Base-by-base conservation (phyloP, 2,888 invertebrate species). In the Trissolcus brochymenae region DNA sequence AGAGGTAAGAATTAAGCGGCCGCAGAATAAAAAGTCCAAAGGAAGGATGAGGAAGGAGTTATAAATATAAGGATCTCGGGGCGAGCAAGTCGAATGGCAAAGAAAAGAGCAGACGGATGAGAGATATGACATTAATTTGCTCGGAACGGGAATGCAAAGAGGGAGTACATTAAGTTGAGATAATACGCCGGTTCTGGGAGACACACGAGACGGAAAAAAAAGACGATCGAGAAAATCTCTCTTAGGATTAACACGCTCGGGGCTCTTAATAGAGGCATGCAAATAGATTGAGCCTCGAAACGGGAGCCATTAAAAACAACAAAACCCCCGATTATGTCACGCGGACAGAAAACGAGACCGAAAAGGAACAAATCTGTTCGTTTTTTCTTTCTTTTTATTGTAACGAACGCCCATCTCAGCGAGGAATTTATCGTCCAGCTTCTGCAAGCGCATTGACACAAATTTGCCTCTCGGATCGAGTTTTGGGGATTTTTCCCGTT, bases 71-170 rank as follows among this genome's bases (percentile, higher is more conserved):
- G 67, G 73, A 79, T 68, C 70, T 66, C 57, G 35, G 56, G 55
- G 60, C 70, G 50, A 65, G 70, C 66, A 62, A 70, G 65, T 65
- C 70, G 70, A 76, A 70, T 76, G 74, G 67, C 54, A 61, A 50
- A 70, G 76, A 70, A 76, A 76, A 70, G 65, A 57, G 50, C 71
- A 66, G 66, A 76, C 76, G 71, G 71, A 76, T 62, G 71, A 76
- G 62, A 70, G 71, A 66, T 76, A 71, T 66, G 76, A 76, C 71
- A 76, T 71, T 76, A 71, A 76, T 76, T 76, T 72, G 71, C 61
- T 62, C 61, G 76, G 66, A 76, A 76, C 61, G 60, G 71, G 75
- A 70, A 64, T 62, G 71, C 53, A 51, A 35, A 67, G 65, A 71
- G 59, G 71, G 66, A 67, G 71, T 71, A 67, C 67, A 76, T 76